These are phyloP conservation scores for Macroteleia sp. DNA, from an alignment of 2,888 invertebrate genomes.

Conservation along the genomic window DNA sequence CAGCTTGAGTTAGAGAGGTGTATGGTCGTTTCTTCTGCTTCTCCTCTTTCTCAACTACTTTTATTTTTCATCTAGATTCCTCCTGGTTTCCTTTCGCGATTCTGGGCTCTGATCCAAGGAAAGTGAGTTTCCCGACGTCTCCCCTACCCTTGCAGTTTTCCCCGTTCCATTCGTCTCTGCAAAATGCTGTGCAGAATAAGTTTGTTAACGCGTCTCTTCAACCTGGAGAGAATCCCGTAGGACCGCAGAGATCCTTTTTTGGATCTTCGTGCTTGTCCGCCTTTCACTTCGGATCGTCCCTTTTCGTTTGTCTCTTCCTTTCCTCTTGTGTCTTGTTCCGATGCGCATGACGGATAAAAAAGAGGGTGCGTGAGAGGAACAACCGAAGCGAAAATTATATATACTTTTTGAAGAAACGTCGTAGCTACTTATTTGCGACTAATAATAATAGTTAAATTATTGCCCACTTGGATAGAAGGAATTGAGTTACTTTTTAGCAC, in stretches of 20 bases:
- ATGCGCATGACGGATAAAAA: conserved; percentile 50
- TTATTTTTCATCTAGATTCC: conserved; percentile 21
- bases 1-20: conserved; percentile 20
- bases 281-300: conserved; percentile 50
- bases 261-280: conserved; percentile 35
- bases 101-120: conserved; percentile 66
- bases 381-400: conserved; percentile 55
- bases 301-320: conserved; percentile 52
- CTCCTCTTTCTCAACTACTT: background rate
- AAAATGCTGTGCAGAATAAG: too few species aligned
- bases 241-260: too few species aligned
- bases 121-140: conserved; percentile 70
- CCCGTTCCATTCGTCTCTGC: too few species aligned
- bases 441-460: conserved; percentile 1
- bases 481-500: background rate
- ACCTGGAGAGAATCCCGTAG: too few species aligned
- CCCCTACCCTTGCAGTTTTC: too few species aligned
- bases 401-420: conserved; percentile 39
- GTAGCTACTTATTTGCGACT: conserved; percentile 11
- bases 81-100: conserved; percentile 21
- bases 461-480: background rate
- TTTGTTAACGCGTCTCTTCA: too few species aligned
- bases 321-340: conserved; percentile 42
- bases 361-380: conserved; percentile 47
- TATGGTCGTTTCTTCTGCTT: conserved; percentile 8